Evolutionary conservation across 2,888 invertebrate species (phyloP), one percentile per base, ranked within the genome.

Genomic region (Drosophila falleni): DNA sequence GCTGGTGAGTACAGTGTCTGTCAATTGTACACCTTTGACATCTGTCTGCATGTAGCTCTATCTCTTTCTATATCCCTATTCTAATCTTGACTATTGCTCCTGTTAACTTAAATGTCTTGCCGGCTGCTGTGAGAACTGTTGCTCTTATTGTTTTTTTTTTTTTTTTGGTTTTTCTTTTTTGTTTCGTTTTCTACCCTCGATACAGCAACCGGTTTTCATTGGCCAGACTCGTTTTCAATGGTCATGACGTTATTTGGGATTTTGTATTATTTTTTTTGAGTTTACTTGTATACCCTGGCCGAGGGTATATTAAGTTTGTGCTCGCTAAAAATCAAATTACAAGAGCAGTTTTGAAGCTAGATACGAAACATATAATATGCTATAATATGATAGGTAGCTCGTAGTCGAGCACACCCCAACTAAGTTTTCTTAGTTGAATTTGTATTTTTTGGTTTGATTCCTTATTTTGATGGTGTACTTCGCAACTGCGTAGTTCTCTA

Each of bases 1-100:
- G 90, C 84, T 92, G 92, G 92, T 92, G 74, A 91, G 92, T 88
- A 63, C 9, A 55, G n/a, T 41, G 31, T 6, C 19, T 19, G 16
- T 37, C 13, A 35, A 33, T 19, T 66, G 16, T 50, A 13, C 11
- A 9, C 13, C 15, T 13, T 23, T 5, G 3, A 15, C 29, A 9
- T 37, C 1, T 26, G 2, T 55, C 6, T 9, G 1, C 10, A 5
- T 26, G 11, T 54, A 1, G 11, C 2, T 55, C 5, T 16, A 1
- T 23, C 3, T 46, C n/a, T 13, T 0, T 67, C 23, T 68, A 6
- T 46, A 46, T 46, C 19, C 44, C 23, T 33, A 15, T 35, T 44
- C 16, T 47, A 26, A 15, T 39, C 16, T 15, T 41, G 10, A 13
- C 33, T 50, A 13, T 44, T n/a, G 6, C n/a, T 26, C 44, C 8